Conservation (phyloP, 2,888 invertebrate species). For the Chalcis sispes region DNA sequence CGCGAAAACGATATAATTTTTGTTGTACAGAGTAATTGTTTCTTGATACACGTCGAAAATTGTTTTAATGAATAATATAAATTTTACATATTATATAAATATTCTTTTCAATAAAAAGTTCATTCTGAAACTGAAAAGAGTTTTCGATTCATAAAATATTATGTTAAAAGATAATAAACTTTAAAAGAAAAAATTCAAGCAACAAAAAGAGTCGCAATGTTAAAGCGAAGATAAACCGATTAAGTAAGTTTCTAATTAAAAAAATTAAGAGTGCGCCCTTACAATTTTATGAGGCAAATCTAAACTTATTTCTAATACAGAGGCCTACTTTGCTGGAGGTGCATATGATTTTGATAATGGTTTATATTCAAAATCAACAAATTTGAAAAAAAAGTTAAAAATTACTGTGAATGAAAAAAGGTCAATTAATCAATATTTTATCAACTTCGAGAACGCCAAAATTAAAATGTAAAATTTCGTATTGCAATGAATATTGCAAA, state of each 20-base stretch:
- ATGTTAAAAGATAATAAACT: too few relatives aligned
- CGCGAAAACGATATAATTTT: conserved; percentile 75
- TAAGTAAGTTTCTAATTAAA: neutral
- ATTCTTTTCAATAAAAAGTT: conserved; percentile 8
- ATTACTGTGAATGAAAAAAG: conserved; percentile 17
- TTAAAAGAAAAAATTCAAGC: too few relatives aligned
- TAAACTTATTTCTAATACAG: conserved; percentile 4
- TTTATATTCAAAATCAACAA: neutral
- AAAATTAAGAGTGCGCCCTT: neutral
- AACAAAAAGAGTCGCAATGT: too few relatives aligned
- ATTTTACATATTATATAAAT: neutral
- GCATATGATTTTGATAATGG: conserved; percentile 15
- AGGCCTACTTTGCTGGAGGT: conserved; percentile 22
- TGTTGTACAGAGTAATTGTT: conserved; percentile 65
- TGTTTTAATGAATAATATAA: neutral
- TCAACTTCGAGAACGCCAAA: neutral
- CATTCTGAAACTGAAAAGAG: too few relatives aligned
- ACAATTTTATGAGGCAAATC: conserved; percentile 20
- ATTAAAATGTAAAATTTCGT: conserved; percentile 5
- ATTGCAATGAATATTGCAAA: conserved; percentile 23
- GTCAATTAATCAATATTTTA: conserved; percentile 16
- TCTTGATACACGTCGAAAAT: neutral
- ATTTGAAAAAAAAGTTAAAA: neutral
- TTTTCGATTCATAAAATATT: too few relatives aligned
- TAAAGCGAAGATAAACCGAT: too few relatives aligned